Evolutionary conservation across 2,888 invertebrate species (phyloP).

Genomic region (Deroplatys truncata): DNA sequence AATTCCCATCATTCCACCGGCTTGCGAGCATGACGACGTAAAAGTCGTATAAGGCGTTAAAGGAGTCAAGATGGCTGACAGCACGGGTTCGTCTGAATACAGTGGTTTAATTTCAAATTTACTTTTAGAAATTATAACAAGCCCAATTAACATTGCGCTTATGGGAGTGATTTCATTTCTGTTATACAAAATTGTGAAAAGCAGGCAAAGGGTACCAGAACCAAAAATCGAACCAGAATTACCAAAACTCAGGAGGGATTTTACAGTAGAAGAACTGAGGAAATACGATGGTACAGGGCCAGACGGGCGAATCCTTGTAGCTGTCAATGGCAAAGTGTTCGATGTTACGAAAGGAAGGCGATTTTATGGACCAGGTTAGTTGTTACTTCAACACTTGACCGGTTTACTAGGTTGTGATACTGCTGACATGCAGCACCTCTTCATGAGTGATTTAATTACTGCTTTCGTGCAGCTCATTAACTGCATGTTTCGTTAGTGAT

Average conservation of each 20-base stretch:
- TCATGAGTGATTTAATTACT: not conserved
- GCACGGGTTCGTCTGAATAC: not conserved
- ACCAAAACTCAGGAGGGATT: slow-evolving; percentile 81
- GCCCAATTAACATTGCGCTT: slow-evolving; percentile 67
- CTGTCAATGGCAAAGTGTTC: slow-evolving; percentile 92
- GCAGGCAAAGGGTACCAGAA: slow-evolving; percentile 36
- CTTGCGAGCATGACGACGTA: slow-evolving; percentile 23
- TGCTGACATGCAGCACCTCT: no score
- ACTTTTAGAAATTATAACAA: slow-evolving; percentile 59
- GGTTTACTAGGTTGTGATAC: not conserved
- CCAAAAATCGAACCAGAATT: slow-evolving; percentile 55
- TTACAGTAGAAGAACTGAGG: slow-evolving; percentile 81
- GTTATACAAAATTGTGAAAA: slow-evolving; percentile 69
- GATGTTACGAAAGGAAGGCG: slow-evolving; percentile 87
- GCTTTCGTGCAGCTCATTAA: not conserved
- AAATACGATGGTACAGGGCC: slow-evolving; percentile 81
- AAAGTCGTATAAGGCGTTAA: not conserved
- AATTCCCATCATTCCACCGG: not conserved
- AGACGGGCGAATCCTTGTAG: slow-evolving; percentile 85
- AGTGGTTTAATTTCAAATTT: slow-evolving; percentile 39
- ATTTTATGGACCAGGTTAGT: slow-evolving; percentile 89
- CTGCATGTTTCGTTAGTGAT: not conserved
- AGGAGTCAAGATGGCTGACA: slow-evolving; percentile 27
- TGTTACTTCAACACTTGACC: slow-evolving; percentile 30
- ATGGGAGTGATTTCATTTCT: slow-evolving; percentile 65